phyloP scores from a whole-genome alignment of 2,888 invertebrate species.

The Cyclophora punctaria region DNA sequence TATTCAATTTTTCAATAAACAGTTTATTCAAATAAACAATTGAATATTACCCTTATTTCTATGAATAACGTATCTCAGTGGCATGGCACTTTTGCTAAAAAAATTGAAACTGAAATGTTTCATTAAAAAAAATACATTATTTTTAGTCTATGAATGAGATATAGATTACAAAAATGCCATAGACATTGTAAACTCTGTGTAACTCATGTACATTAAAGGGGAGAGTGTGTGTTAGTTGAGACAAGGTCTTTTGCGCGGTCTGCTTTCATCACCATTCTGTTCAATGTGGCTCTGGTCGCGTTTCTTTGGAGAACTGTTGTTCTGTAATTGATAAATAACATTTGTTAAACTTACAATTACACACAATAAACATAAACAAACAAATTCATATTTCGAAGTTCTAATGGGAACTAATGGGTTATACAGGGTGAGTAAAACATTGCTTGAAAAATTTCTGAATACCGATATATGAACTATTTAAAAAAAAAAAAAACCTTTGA shows the following conservation, averaged over 20 bases:
- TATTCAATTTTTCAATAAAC: slow-evolving; percentile 1
- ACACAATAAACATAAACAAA: too few species aligned
- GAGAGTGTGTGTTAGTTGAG: slow-evolving; percentile 48
- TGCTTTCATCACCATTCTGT: slow-evolving; percentile 73
- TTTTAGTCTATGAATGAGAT: slow-evolving; percentile 15
- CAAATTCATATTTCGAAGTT: too few species aligned
- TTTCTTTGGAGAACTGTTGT: slow-evolving; percentile 77
- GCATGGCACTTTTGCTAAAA: slow-evolving; percentile 29
- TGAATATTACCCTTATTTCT: not conserved
- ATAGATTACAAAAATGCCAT: slow-evolving; percentile 45
- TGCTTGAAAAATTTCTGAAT: too few species aligned
- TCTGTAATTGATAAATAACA: slow-evolving; percentile 36
- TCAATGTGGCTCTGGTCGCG: slow-evolving; percentile 72
- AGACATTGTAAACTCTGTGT: slow-evolving; percentile 46
- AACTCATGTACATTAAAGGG: slow-evolving; percentile 48
- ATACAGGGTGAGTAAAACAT: too few species aligned
- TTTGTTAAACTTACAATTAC: not conserved
- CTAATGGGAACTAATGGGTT: too few species aligned
- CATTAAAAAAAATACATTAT: not conserved
- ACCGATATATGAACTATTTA: too few species aligned
- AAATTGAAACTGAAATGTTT: not conserved
- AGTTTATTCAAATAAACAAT: slow-evolving; percentile 7
- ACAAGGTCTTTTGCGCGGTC: slow-evolving; percentile 77
- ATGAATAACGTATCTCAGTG: slow-evolving; percentile 1
- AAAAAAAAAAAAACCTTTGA: too few species aligned